These are phyloP conservation scores for Ceyx cyanopectus DNA, from an alignment of 2,113 vertebrate species.

Conservation along the genomic window DNA sequence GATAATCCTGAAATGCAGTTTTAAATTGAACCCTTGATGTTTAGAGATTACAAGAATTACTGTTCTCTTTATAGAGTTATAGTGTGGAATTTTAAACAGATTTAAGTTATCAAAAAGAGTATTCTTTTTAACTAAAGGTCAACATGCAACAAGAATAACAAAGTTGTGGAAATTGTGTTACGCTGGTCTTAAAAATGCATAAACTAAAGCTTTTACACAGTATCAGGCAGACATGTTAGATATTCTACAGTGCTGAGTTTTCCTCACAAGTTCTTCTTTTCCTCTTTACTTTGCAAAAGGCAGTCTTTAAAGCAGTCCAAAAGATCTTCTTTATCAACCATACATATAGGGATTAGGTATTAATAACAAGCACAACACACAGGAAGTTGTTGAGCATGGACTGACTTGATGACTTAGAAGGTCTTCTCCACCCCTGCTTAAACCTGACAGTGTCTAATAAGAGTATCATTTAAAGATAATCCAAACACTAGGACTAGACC, in stretches of 20 bases:
- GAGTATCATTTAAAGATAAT: slow-evolving; percentile 30
- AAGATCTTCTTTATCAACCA: background rate
- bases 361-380: background rate
- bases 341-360: background rate
- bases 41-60: background rate
- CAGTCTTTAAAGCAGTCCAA: background rate
- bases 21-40: background rate
- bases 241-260: background rate
- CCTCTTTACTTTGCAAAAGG: background rate
- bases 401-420: background rate
- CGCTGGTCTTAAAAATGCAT: background rate
- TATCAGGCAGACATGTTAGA: background rate
- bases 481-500: slow-evolving; percentile 47
- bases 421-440: background rate
- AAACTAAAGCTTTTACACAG: background rate
- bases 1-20: background rate
- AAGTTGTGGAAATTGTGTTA: background rate
- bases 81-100: background rate
- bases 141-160: background rate
- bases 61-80: background rate
- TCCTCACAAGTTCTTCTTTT: background rate
- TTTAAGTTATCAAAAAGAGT: background rate
- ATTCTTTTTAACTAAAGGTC: background rate
- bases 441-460: background rate
- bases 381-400: background rate